These are phyloP conservation scores for Corythucha ciliata DNA, from an alignment of 2,888 invertebrate genomes.

Conservation along the genomic window DNA sequence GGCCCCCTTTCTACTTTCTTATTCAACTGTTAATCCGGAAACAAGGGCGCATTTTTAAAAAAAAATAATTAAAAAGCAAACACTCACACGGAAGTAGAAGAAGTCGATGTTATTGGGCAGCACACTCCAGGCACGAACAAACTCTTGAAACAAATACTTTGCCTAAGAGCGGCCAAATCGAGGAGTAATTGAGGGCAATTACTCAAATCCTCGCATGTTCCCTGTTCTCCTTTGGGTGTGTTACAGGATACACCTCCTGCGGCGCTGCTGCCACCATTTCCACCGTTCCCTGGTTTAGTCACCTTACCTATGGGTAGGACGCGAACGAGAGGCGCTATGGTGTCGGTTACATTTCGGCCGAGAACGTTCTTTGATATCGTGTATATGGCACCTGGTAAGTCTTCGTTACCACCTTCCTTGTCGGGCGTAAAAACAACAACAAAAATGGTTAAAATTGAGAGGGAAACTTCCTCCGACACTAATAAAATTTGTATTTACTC, in stretches of 20 bases:
- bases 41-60: too few species aligned
- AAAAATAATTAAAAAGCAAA: too few species aligned
- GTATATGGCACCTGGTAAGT: slow-evolving; percentile 63
- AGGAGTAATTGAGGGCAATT: slow-evolving; percentile 77
- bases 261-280: slow-evolving; percentile 41
- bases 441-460: not conserved
- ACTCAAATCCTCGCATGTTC: slow-evolving; percentile 78
- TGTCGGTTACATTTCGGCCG: slow-evolving; percentile 68
- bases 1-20: too few species aligned
- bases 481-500: slow-evolving; percentile 18
- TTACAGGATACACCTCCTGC: slow-evolving; percentile 59
- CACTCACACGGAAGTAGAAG: too few species aligned
- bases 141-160: slow-evolving; percentile 83
- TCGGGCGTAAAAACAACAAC: slow-evolving; percentile 14
- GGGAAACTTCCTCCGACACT: not conserved
- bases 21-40: too few species aligned
- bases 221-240: slow-evolving; percentile 69
- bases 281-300: slow-evolving; percentile 22
- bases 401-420: slow-evolving; percentile 39
- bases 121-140: slow-evolving; percentile 87
- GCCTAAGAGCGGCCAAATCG: slow-evolving; percentile 68
- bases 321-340: slow-evolving; percentile 63
- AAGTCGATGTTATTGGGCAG: slow-evolving; percentile 55
- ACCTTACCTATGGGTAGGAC: slow-evolving; percentile 41
- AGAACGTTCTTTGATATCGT: slow-evolving; percentile 72